phyloP scores from a whole-genome alignment of 1,140 invertebrate species.

The Lucilia cuprina region DNA sequence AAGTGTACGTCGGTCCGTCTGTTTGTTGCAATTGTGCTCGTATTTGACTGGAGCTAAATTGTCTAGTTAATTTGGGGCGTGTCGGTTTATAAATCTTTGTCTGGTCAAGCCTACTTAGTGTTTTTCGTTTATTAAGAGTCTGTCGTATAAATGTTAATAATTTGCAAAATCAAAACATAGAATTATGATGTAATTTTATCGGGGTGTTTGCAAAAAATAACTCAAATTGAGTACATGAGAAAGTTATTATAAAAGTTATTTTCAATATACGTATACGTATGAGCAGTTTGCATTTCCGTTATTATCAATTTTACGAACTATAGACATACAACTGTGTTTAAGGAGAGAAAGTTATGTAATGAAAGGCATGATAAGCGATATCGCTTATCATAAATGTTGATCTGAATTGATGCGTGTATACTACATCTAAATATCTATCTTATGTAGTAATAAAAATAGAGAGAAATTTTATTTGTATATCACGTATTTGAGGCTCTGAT shows the following conservation, averaged over 20 bases:
- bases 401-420: too few relatives aligned
- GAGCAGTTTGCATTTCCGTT: too few relatives aligned
- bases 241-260: neutral
- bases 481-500: too few relatives aligned
- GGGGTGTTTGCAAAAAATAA: neutral
- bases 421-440: too few relatives aligned
- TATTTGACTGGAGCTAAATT: conserved; percentile 40
- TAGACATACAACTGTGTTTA: too few relatives aligned
- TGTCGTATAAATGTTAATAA: neutral
- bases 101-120: neutral
- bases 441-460: too few relatives aligned
- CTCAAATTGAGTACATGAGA: neutral
- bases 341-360: too few relatives aligned
- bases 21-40: neutral
- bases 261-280: too few relatives aligned
- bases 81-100: conserved; percentile 37
- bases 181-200: conserved; percentile 19
- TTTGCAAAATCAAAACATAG: neutral
- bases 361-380: too few relatives aligned
- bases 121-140: neutral
- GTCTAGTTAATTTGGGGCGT: conserved; percentile 52
- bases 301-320: too few relatives aligned
- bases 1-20: neutral
- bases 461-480: too few relatives aligned
- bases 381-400: too few relatives aligned